Conservation (phyloP, 2,113 vertebrate species). For the Anolis sagrei region DNA sequence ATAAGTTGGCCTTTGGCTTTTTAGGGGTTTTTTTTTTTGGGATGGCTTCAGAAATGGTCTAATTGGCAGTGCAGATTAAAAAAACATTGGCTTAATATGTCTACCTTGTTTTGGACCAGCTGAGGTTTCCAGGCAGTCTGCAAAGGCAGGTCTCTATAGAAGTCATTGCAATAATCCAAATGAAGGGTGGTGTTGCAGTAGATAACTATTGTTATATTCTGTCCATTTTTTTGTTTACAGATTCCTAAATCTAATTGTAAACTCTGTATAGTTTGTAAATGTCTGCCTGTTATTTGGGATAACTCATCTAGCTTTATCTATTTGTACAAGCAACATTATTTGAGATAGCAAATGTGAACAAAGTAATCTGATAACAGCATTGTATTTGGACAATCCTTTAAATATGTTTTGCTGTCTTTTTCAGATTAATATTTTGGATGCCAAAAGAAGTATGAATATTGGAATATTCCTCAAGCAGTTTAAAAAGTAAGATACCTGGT, state of each 20-base stretch:
- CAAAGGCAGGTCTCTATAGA: not conserved
- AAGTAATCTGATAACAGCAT: constrained; percentile 23
- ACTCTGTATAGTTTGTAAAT: not conserved
- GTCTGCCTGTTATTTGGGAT: not conserved
- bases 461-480: constrained; percentile 98
- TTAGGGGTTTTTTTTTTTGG: too few species aligned
- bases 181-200: too few species aligned
- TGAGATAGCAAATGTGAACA: not conserved
- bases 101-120: not conserved
- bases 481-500: constrained; percentile 88
- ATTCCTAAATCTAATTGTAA: not conserved
- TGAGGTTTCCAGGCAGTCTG: not conserved
- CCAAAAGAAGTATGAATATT: constrained; percentile 96
- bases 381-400: constrained; percentile 25
- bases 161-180: not conserved
- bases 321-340: not conserved
- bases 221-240: too few species aligned
- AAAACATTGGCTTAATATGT: not conserved
- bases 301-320: not conserved
- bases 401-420: constrained; percentile 42
- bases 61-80: not conserved
- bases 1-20: too few species aligned
- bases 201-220: too few species aligned
- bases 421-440: constrained; percentile 92
- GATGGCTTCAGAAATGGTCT: not conserved